Base-by-base conservation (phyloP, 1,140 invertebrate species). In the Leptopilina boulardi region DNA sequence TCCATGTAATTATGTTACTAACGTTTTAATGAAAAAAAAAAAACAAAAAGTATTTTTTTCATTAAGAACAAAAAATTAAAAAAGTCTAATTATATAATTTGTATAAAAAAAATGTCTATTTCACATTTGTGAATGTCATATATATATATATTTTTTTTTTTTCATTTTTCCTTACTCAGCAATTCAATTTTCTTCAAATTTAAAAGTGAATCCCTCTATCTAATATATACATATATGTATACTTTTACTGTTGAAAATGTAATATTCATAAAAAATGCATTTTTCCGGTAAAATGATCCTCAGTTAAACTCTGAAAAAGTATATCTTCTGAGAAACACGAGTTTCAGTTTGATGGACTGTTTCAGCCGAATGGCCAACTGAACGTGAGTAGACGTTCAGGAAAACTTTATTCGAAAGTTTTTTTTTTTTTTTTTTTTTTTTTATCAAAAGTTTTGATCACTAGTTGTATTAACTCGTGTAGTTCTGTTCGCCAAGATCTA, bases 291-390 rank as follows among this genome's bases (percentile, higher is more conserved):
- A 66, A 66, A 30, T 30, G 23, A 66, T 66, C 56, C 26, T 23
- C 23, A 30, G 47, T 18, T 30, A 66, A 26, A 34, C 3, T 30
- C 59, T 30, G 5, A 66, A 30, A 66, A 30, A 66, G 59, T 34
- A 34, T 59, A 34, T 66, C 59, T 8, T n/a, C 59, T n/a, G 59
- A n/a, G 23, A 66, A 66, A 66, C 59, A 66, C 59, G 59, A 66
- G 26, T 66, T 66, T 30, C 59, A 66, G 59, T 66, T 66, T 66
- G 59, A 34, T 66, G 26, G 59, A 66, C 59, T 66, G 59, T 66
- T 66, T 66, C 23, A 34, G 26, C 21, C 26, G 26, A 30, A 66
- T 66, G 59, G 26, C 15, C 26, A 4, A 66, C 59, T 66, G 59
- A 66, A 66, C 26, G 59, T 34, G 59, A 66, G 59, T 34, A 66